phyloP scores from a whole-genome alignment of 2,113 vertebrate genomes.

The Bubo scandiacus region DNA sequence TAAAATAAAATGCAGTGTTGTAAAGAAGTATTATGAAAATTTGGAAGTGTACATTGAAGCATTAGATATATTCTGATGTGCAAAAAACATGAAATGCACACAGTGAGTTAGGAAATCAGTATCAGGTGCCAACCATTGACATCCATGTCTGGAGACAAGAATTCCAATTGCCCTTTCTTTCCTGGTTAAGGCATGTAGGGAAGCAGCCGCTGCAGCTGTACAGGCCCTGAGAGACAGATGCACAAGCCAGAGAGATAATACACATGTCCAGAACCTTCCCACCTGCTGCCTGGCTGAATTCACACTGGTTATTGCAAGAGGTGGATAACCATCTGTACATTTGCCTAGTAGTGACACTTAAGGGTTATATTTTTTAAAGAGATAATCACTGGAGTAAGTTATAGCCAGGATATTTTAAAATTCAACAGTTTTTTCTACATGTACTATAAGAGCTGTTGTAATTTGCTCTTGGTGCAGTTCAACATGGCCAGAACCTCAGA shows the following conservation, averaged over 20 bases:
- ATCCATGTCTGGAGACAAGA: background rate
- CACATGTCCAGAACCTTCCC: background rate
- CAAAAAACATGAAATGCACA: background rate
- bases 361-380: background rate
- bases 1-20: background rate
- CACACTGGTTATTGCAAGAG: background rate
- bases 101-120: background rate
- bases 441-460: background rate
- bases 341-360: background rate
- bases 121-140: background rate
- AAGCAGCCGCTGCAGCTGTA: background rate
- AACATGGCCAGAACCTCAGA: background rate
- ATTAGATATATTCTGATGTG: background rate
- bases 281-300: background rate
- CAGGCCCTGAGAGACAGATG: background rate
- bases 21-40: background rate
- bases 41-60: background rate
- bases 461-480: background rate
- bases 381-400: background rate
- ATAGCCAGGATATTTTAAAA: background rate
- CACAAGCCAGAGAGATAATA: background rate
- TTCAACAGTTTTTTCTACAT: background rate
- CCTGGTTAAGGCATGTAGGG: background rate
- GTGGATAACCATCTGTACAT: background rate
- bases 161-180: constrained; percentile 1